A percentile compares a stretch with the other conserved stretches of the same genome.
These are phyloP conservation scores for Drosophila guanche DNA, from an alignment of 1,140 invertebrate genomes.

Conservation along the genomic window DNA sequence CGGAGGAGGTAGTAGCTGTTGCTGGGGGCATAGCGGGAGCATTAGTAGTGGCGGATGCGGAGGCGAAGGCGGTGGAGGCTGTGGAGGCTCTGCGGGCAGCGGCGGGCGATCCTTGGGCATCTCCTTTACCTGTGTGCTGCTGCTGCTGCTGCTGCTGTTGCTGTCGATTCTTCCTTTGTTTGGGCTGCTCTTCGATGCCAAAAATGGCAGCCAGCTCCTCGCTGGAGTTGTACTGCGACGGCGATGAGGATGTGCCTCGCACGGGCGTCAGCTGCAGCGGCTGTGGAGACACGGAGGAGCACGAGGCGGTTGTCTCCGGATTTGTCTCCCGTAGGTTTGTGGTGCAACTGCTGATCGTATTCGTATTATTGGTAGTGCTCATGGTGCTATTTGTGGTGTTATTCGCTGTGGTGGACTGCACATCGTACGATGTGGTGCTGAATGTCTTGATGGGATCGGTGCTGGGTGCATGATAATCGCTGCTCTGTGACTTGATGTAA, in stretches of 20 bases:
- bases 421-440: conserved; percentile 83
- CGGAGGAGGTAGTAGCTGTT: conserved; percentile 50
- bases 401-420: conserved; percentile 63
- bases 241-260: conserved; percentile 62
- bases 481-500: conserved; percentile 82
- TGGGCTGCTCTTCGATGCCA: conserved; percentile 75
- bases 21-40: conserved; percentile 54
- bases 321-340: conserved; percentile 38
- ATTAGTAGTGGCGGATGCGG: conserved; percentile 47
- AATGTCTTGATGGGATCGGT: conserved; percentile 83
- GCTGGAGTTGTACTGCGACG: conserved; percentile 86
- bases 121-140: conserved; percentile 71
- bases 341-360: conserved; percentile 52
- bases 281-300: conserved; percentile 43
- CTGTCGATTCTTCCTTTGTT: conserved; percentile 29
- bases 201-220: conserved; percentile 87
- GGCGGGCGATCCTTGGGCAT: conserved; percentile 26
- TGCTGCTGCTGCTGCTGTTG: conserved; percentile 26
- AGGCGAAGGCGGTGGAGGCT: conserved; percentile 17
- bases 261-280: conserved; percentile 70
- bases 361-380: conserved; percentile 60
- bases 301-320: conserved; percentile 33
- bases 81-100: conserved; percentile 16
- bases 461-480: conserved; percentile 80
- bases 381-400: conserved; percentile 55